Conservation (phyloP, 2,888 invertebrate species). For the Xiphydria camelus region DNA sequence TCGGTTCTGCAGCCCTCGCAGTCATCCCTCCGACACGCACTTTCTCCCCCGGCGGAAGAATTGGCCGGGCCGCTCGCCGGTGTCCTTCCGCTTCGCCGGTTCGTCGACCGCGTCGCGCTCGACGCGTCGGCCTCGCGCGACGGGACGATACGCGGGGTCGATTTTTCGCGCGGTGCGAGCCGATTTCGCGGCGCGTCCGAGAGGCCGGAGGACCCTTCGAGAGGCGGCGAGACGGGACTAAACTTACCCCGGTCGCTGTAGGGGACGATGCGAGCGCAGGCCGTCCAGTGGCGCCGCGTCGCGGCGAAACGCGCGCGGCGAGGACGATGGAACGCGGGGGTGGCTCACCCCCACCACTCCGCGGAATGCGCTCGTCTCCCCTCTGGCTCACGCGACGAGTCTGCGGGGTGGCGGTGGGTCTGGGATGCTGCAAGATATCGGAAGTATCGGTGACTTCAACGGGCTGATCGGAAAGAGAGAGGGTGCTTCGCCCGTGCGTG, state of each 20-base stretch:
- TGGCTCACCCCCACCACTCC: conserved; percentile 41
- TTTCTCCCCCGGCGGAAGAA: conserved; percentile 46
- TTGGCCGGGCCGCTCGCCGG: too few relatives aligned
- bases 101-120: too few relatives aligned
- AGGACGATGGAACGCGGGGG: conserved; percentile 46
- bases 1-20: conserved; percentile 54
- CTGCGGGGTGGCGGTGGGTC: conserved; percentile 9
- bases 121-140: conserved; percentile 5
- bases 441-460: conserved; percentile 59
- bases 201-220: too few relatives aligned
- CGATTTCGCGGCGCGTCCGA: background rate
- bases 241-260: conserved; percentile 20
- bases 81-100: background rate
- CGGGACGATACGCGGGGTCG: background rate
- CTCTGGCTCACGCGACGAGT: background rate
- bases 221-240: conserved; percentile 16
- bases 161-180: background rate
- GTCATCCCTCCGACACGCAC: conserved; percentile 57
- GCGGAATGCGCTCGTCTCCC: too few relatives aligned
- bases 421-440: conserved; percentile 41
- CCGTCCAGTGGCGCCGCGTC: conserved; percentile 54
- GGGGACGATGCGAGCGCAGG: conserved; percentile 36
- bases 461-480: conserved; percentile 55
- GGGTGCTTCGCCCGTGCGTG: too few relatives aligned
- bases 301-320: conserved; percentile 31